A percentile compares a stretch with the other conserved stretches of the same genome.
Conservation (phyloP, 2,113 vertebrate species). For the Phalacrocorax pelagicus region DNA sequence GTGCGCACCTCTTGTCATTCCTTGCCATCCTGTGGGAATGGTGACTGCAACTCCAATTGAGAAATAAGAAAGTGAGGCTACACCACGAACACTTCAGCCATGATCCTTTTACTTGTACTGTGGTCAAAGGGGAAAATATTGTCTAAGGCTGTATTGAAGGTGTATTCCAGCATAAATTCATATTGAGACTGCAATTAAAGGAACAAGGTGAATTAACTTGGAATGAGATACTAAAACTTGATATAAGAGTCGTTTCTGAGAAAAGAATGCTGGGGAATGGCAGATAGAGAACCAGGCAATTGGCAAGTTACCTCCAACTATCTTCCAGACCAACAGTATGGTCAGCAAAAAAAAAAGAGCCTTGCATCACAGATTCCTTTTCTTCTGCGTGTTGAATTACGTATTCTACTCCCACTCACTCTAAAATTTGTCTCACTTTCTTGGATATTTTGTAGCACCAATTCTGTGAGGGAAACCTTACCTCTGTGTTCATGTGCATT, state of each 20-base stretch:
- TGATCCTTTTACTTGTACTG: background rate
- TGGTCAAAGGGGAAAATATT: background rate
- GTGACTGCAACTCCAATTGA: background rate
- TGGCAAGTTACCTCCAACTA: background rate
- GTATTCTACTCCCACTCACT: background rate
- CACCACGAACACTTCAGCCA: background rate
- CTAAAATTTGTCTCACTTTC: background rate
- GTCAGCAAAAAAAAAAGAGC: background rate
- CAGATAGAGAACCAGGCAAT: background rate
- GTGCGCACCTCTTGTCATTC: background rate
- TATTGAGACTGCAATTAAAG: constrained; percentile 35
- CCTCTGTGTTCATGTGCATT: background rate
- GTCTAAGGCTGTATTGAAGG: background rate
- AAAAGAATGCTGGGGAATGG: background rate
- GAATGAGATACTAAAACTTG: background rate
- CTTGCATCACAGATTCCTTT: background rate
- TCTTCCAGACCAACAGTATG: background rate
- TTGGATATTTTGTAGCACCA: background rate
- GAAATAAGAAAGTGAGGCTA: background rate
- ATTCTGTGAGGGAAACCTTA: background rate
- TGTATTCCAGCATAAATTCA: background rate
- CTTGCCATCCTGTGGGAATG: background rate
- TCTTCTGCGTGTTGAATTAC: background rate
- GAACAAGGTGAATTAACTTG: constrained; percentile 28
- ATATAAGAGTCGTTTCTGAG: background rate